phyloP scores from a whole-genome alignment of 2,113 vertebrate genomes.

The Emydura subglobosa region DNA sequence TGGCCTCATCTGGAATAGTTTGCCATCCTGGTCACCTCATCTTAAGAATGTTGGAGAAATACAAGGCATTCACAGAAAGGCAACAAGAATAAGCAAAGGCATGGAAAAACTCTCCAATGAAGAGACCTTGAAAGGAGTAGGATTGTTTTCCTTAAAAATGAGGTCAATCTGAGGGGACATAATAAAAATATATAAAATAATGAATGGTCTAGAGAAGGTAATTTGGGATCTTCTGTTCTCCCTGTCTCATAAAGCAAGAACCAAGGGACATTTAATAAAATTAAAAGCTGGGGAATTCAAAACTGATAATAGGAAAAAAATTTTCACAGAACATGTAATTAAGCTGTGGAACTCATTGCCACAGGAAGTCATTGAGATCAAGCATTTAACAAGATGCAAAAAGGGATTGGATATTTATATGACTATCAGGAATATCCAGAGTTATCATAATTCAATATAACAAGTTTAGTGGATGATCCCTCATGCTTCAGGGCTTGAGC shows the following conservation, averaged over 20 bases:
- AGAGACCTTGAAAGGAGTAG: not conserved
- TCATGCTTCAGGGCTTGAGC: not conserved
- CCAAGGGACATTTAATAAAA: not conserved
- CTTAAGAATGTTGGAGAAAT: not conserved
- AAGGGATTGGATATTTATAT: not conserved
- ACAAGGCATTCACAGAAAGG: not conserved
- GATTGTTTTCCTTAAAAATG: not conserved
- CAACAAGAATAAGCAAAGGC: not conserved
- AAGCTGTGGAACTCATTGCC: not conserved
- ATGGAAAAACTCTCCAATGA: accelerated
- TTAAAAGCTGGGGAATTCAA: not conserved
- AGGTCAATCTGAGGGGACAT: not conserved
- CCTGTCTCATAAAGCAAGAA: not conserved
- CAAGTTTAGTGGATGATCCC: not conserved
- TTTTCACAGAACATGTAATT: not conserved
- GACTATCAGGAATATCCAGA: not conserved
- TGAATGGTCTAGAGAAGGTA: not conserved
- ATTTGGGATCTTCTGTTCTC: not conserved
- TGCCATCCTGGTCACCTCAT: not conserved
- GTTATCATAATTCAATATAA: not conserved
- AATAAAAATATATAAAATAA: not conserved
- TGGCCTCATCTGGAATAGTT: not conserved
- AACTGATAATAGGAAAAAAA: not conserved
- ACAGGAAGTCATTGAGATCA: not conserved
- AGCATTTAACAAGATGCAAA: not conserved